A percentile compares a stretch with the other conserved stretches of the same genome.
These are phyloP conservation scores for Bovichtus diacanthus DNA, from an alignment of 2,797 vertebrate genomes.

Conservation along the genomic window DNA sequence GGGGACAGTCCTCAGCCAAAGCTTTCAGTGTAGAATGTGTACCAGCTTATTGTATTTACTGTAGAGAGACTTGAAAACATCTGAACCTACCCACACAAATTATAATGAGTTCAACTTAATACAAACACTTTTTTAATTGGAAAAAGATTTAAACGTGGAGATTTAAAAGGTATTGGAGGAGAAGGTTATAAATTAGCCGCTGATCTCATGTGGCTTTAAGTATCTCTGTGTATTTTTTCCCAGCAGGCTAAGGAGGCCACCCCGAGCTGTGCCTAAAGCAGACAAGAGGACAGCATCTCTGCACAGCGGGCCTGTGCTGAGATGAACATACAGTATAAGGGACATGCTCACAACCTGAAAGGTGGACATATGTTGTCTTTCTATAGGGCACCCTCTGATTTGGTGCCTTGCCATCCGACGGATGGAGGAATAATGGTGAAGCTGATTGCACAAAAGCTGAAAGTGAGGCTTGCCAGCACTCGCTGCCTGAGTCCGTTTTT, in stretches of 20 bases:
- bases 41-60: too few species aligned
- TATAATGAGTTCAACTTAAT: too few species aligned
- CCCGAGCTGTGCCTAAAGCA: neutral
- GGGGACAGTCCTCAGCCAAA: too few species aligned
- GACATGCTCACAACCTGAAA: neutral
- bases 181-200: neutral
- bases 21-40: too few species aligned
- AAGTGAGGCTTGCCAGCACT: neutral
- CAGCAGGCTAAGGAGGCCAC: slow-evolving; percentile 50
- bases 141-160: too few species aligned
- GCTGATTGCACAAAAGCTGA: slow-evolving; percentile 23
- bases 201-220: neutral
- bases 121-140: too few species aligned
- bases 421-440: neutral
- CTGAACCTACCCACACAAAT: too few species aligned
- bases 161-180: neutral
- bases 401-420: slow-evolving; percentile 12
- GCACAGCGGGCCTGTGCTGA: slow-evolving; percentile 28
- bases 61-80: too few species aligned
- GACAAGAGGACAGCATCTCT: slow-evolving; percentile 26
- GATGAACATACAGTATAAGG: slow-evolving; percentile 42
- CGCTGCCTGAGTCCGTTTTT: slow-evolving; percentile 18
- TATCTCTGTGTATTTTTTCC: slow-evolving; percentile 22
- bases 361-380: neutral
- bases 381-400: neutral